Conservation (phyloP, 2,797 vertebrate genomes). For the Brachymystax lenok region DNA sequence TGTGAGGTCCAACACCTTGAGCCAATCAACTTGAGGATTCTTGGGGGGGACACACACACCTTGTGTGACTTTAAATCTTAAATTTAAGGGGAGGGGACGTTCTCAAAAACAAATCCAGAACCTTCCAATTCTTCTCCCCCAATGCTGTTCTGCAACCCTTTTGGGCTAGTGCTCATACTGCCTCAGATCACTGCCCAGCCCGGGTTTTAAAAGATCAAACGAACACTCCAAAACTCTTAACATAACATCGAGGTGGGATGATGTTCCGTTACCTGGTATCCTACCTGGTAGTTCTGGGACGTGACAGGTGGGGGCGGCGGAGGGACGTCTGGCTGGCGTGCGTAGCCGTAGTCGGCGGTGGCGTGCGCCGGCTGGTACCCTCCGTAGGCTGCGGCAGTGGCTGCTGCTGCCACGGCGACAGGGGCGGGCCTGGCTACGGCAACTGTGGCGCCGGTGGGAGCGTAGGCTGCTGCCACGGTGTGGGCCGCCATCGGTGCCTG, state of each 20-base stretch:
- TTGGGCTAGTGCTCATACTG: no score
- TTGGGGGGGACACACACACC: no score
- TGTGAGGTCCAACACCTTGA: background rate
- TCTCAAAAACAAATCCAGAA: no score
- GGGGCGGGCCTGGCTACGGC: constrained; percentile 92
- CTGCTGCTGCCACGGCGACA: constrained; percentile 88
- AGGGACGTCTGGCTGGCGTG: constrained; percentile 92
- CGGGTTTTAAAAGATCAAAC: no score
- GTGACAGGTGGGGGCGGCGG: constrained; percentile 95
- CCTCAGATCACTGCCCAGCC: no score
- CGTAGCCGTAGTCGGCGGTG: constrained; percentile 91
- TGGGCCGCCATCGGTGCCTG: constrained; percentile 95
- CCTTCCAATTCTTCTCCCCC: no score
- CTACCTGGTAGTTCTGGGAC: constrained; percentile 96
- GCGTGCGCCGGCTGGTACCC: constrained; percentile 92
- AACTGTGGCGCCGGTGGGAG: constrained; percentile 90
- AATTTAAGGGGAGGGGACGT: no score
- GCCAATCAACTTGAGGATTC: background rate
- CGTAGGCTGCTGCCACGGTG: constrained; percentile 93
- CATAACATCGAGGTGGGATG: no score
- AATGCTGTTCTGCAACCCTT: no score
- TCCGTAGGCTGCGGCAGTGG: constrained; percentile 90
- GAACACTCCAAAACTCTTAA: no score
- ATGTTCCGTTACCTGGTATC: no score
- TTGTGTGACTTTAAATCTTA: no score